phyloP scores from a whole-genome alignment of 1,140 invertebrate genomes.

The Adelges cooleyi region DNA sequence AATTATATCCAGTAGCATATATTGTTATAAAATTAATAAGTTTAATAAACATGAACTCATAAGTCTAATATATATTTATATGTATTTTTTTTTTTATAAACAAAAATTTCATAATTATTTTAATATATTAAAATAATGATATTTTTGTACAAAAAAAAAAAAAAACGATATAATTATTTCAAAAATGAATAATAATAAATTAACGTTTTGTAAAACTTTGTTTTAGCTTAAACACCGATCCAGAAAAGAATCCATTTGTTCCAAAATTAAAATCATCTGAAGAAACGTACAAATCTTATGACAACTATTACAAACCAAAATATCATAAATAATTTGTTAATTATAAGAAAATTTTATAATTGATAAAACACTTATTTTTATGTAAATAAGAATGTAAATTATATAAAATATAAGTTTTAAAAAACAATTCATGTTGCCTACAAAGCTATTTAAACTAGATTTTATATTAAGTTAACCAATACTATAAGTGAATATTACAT shows the following conservation, averaged over 20 bases:
- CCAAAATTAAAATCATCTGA: constrained; percentile 51
- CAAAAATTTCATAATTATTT: neutral
- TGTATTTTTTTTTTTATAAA: neutral
- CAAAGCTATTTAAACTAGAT: too few relatives aligned
- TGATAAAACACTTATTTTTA: too few relatives aligned
- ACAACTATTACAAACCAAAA: neutral
- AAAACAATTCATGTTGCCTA: too few relatives aligned
- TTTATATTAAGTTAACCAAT: too few relatives aligned
- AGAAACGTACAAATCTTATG: constrained; percentile 1
- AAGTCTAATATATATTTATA: neutral
- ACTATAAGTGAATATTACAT: too few relatives aligned
- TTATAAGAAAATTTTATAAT: too few relatives aligned
- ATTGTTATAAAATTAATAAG: too few relatives aligned
- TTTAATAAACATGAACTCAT: neutral
- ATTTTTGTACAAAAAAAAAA: neutral
- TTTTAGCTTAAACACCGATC: constrained; percentile 62
- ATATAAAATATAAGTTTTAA: too few relatives aligned
- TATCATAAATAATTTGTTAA: too few relatives aligned
- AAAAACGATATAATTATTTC: constrained; percentile 28
- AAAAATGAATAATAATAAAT: too few relatives aligned
- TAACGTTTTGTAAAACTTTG: constrained; percentile 13
- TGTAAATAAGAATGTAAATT: too few relatives aligned
- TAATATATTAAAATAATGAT: neutral
- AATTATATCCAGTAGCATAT: too few relatives aligned
- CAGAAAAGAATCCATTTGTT: constrained; percentile 62